Conservation (phyloP, 2,113 vertebrate genomes). For the Stegastes partitus region DNA sequence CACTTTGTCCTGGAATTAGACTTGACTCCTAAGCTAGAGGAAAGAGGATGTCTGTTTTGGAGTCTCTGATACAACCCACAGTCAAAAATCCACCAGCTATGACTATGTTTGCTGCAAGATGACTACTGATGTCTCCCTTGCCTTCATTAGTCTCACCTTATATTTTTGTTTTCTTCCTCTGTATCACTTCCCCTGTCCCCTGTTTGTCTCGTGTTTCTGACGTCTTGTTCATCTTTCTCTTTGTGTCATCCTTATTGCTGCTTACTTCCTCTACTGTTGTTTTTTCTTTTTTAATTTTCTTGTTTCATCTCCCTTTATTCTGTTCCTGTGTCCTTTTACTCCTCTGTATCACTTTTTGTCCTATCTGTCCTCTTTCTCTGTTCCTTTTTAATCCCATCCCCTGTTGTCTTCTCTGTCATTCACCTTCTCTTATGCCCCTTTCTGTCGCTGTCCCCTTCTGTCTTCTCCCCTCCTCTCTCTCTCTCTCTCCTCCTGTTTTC, state of each 20-base stretch:
- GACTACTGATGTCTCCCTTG: slow-evolving; percentile 16
- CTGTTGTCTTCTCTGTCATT: slow-evolving; percentile 40
- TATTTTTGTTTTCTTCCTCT: slow-evolving; percentile 16
- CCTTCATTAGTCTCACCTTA: slow-evolving; percentile 17
- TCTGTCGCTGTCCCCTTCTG: slow-evolving; percentile 28
- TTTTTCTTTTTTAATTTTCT: not conserved
- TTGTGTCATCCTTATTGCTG: not conserved
- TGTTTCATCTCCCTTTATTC: not conserved
- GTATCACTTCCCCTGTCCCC: not conserved
- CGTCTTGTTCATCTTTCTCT: not conserved
- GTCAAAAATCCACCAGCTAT: slow-evolving; percentile 11
- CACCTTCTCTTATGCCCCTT: slow-evolving; percentile 20
- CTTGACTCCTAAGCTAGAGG: slow-evolving; percentile 1
- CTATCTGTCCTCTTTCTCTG: slow-evolving; percentile 2
- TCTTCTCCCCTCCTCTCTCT: slow-evolving; percentile 20
- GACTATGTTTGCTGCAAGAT: slow-evolving; percentile 31
- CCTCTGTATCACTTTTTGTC: not conserved
- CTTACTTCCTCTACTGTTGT: slow-evolving; percentile 19
- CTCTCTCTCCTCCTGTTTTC: slow-evolving; percentile 40
- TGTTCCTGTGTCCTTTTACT: slow-evolving; percentile 6
- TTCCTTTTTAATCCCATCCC: slow-evolving; percentile 12
- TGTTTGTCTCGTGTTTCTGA: not conserved
- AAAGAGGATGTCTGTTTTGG: not conserved
- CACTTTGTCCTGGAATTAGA: slow-evolving; percentile 7
- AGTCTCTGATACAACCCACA: slow-evolving; percentile 12